Evolutionary conservation across 2,113 vertebrate genomes (phyloP), one percentile per base, ranked within the genome.

Genomic region (Tylochromis polylepis): DNA sequence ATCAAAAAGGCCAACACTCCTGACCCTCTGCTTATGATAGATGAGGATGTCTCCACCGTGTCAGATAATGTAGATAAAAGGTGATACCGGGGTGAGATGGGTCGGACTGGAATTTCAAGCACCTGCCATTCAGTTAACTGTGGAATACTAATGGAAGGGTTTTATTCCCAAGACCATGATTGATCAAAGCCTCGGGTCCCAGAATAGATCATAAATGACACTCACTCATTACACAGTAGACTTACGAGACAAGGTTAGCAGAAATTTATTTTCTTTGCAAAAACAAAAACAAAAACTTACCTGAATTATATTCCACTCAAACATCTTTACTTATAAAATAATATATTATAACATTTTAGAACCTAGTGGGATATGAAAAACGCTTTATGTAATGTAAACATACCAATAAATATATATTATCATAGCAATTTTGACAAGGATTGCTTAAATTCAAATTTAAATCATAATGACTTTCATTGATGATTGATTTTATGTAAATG

Each of bases 21-120:
- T 85, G 65, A 86, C 78, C 79, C 77, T 89, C 51, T n/a, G 56
- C 83, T 81, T 79, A 60, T 90, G 91, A 93, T 89, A 58, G 84
- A 91, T 82, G 90, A 87, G 85, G 83, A 81, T 27, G 81, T 80
- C 20, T 83, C n/a, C 53, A 36, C 51, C 1, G 5, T 34, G 81
- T 82, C 86, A 65, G 79, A 81, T 85, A 55, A 91, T 90, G 79
- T 49, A 80, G 82, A 86, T 81, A 29, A 82, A 82, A 87, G 83
- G 81, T 84, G 70, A 70, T 41, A 46, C 79, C 12, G 12, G 80
- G 22, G 62, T 87, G 86, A 81, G 67, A 56, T 16, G n/a, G 84
- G 72, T 82, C 87, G 77, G 72, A 79, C 60, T 55, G 53, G 65
- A 75, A 24, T 84, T 86, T 91, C 5, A 38, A 58, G 87, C 81